A percentile compares a stretch with the other conserved stretches of the same genome.
These are phyloP conservation scores for Agrochola macilenta DNA, from an alignment of 2,888 invertebrate species.

Conservation along the genomic window DNA sequence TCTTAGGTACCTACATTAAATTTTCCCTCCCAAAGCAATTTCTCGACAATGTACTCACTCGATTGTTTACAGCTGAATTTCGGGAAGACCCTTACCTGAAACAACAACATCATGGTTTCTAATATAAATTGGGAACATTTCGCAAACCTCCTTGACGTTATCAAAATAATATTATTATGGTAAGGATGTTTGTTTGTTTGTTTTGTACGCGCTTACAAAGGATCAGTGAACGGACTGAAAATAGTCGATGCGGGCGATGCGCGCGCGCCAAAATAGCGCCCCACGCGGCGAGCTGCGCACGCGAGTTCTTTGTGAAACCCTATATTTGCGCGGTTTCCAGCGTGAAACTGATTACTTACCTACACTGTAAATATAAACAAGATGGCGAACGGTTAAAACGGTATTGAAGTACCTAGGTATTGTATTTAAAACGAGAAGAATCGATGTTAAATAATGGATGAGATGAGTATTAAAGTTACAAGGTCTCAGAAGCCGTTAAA, in stretches of 20 bases:
- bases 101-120: constrained; percentile 70
- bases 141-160: constrained; percentile 70
- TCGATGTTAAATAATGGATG: constrained; percentile 69
- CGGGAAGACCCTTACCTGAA: constrained; percentile 77
- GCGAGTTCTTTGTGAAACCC: constrained; percentile 60
- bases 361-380: constrained; percentile 31
- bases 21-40: constrained; percentile 33
- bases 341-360: constrained; percentile 15
- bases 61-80: constrained; percentile 43
- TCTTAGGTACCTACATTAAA: constrained; percentile 37
- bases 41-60: constrained; percentile 36
- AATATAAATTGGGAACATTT: constrained; percentile 66
- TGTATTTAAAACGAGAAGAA: constrained; percentile 58
- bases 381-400: constrained; percentile 31
- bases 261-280: constrained; percentile 79
- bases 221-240: constrained; percentile 78
- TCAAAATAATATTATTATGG: constrained; percentile 65
- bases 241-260: constrained; percentile 76
- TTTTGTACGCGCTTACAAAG: constrained; percentile 69
- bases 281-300: constrained; percentile 74
- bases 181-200: constrained; percentile 71
- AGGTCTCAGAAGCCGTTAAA: constrained; percentile 52
- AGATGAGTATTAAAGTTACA: constrained; percentile 56
- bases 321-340: constrained; percentile 49
- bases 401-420: constrained; percentile 29